Evolutionary conservation across 2,797 vertebrate species (phyloP).

Genomic region (Anas georgica): DNA sequence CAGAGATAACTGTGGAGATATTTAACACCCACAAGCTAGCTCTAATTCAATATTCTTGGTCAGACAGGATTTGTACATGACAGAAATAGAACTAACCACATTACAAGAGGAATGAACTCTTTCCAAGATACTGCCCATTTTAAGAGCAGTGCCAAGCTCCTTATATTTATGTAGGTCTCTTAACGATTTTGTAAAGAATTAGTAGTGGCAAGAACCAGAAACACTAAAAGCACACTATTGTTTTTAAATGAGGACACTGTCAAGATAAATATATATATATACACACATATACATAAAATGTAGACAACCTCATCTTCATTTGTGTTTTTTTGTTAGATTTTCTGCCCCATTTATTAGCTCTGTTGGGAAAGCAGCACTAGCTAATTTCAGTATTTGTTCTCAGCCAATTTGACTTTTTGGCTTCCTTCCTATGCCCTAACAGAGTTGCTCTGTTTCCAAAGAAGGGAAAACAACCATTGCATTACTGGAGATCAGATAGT

Average conservation of each 20-base stretch:
- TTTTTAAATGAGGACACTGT: neutral
- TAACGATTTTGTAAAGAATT: conserved; percentile 21
- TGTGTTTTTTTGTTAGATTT: conserved; percentile 6
- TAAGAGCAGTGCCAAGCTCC: conserved; percentile 33
- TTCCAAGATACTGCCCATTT: conserved; percentile 38
- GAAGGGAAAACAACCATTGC: conserved; percentile 47
- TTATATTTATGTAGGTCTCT: conserved; percentile 1
- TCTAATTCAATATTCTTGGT: conserved; percentile 54
- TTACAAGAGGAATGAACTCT: conserved; percentile 40
- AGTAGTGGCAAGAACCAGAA: neutral
- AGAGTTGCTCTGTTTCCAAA: conserved; percentile 56
- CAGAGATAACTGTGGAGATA: conserved; percentile 40
- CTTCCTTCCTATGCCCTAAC: conserved; percentile 48
- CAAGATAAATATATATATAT: neutral
- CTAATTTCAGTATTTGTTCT: conserved; percentile 62
- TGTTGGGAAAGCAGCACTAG: neutral
- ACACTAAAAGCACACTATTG: neutral
- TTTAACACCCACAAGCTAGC: conserved; percentile 26
- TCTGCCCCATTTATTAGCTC: conserved; percentile 51
- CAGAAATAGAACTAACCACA: conserved; percentile 56
- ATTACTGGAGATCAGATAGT: neutral
- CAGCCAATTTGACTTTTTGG: conserved; percentile 62
- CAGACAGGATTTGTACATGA: conserved; percentile 48
- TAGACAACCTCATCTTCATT: neutral
- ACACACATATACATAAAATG: neutral